A percentile compares a stretch with the other conserved stretches of the same genome.
phyloP scores from a whole-genome alignment of 2,113 vertebrate genomes.

The Cariama cristata region DNA sequence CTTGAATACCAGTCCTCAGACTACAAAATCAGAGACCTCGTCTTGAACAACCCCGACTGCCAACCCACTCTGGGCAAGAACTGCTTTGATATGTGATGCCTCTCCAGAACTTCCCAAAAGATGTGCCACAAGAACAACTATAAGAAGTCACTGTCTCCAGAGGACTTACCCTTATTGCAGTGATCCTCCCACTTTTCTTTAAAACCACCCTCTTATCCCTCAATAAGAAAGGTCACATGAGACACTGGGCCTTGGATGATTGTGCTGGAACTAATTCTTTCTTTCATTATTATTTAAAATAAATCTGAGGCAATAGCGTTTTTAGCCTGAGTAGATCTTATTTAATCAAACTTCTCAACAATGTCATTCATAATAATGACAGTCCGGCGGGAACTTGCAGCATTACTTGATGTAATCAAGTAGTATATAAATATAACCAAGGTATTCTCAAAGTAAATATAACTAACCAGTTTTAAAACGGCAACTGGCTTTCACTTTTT shows the following conservation, averaged over 20 bases:
- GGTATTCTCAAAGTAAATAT: constrained; percentile 71
- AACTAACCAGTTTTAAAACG: constrained; percentile 54
- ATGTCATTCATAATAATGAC: constrained; percentile 63
- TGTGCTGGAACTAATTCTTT: neutral
- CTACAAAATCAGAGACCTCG: neutral
- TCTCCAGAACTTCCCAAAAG: neutral
- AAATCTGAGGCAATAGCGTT: neutral
- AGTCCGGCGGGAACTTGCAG: constrained; percentile 57
- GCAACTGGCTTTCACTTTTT: constrained; percentile 51
- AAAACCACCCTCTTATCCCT: neutral
- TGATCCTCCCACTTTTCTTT: neutral
- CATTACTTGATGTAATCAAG: constrained; percentile 75
- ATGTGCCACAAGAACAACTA: neutral
- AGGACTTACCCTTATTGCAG: neutral
- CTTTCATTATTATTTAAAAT: neutral
- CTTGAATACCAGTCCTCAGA: neutral
- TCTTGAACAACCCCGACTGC: neutral
- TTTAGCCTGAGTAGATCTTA: constrained; percentile 33
- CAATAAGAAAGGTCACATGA: neutral
- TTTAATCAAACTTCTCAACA: constrained; percentile 62
- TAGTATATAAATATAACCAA: constrained; percentile 55
- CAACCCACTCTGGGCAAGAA: neutral
- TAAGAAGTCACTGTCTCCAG: neutral
- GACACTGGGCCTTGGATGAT: neutral
- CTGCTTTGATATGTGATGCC: neutral